Conservation (phyloP, 2,888 invertebrate genomes). For the Gymnocheta viridis region DNA sequence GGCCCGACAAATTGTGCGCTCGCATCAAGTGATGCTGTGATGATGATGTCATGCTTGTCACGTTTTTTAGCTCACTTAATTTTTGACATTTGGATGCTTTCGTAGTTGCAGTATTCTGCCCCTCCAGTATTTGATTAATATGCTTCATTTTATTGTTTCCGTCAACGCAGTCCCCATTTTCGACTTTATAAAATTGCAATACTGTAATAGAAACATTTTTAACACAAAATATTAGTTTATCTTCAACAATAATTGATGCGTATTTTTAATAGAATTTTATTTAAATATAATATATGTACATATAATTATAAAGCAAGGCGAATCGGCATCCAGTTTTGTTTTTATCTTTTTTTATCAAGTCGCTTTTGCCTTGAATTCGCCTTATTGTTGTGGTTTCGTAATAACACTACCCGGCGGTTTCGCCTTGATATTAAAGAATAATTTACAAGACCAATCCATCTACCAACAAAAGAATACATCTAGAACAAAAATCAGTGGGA, state of each 20-base stretch:
- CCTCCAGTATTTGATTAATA: constrained; percentile 22
- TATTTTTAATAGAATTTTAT: background rate
- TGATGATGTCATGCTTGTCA: background rate
- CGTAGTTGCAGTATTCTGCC: constrained; percentile 49
- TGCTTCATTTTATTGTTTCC: constrained; percentile 28
- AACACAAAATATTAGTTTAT: background rate
- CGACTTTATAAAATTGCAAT: constrained; percentile 29
- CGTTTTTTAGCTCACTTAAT: constrained; percentile 5
- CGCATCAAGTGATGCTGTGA: constrained; percentile 53
- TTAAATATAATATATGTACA: too few relatives aligned
- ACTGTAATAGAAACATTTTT: constrained; percentile 38
- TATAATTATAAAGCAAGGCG: too few relatives aligned
- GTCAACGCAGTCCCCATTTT: constrained; percentile 39
- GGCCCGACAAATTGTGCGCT: constrained; percentile 28
- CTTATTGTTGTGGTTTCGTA: too few relatives aligned
- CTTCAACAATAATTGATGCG: background rate
- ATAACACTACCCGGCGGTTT: too few relatives aligned
- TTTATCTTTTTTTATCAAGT: too few relatives aligned
- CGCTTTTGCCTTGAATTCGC: too few relatives aligned
- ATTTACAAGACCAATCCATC: too few relatives aligned
- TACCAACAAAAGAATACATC: too few relatives aligned
- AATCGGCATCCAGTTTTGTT: too few relatives aligned
- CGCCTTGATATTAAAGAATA: too few relatives aligned
- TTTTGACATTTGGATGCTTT: constrained; percentile 7
- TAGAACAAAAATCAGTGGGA: too few relatives aligned